Evolutionary conservation across 2,888 invertebrate species (phyloP).

Genomic region (Amiota mariae): DNA sequence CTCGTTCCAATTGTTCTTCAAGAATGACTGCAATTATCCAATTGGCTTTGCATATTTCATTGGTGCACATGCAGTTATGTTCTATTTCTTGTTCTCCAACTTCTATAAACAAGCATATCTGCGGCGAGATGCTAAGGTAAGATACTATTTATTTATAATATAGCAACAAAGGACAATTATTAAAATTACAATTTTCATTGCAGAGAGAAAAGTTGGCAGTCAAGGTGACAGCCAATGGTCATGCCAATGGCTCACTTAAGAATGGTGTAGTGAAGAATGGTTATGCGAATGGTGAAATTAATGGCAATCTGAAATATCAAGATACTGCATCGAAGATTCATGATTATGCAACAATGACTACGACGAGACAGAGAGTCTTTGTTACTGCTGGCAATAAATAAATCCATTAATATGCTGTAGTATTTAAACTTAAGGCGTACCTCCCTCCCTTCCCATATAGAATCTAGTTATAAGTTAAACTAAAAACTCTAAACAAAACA

Average conservation of each 20-base stretch:
- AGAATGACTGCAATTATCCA: conserved; percentile 90
- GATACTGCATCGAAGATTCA: conserved; percentile 61
- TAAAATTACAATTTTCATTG: conserved; percentile 1
- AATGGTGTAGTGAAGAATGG: conserved; percentile 52
- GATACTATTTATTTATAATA: neutral
- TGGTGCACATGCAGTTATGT: conserved; percentile 91
- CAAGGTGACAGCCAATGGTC: conserved; percentile 58
- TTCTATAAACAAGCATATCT: conserved; percentile 89
- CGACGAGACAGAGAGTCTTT: conserved; percentile 70
- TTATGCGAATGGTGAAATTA: conserved; percentile 55
- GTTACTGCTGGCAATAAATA: conserved; percentile 67
- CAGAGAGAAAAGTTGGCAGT: conserved; percentile 63
- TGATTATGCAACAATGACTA: conserved; percentile 52
- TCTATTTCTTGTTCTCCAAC: conserved; percentile 92
- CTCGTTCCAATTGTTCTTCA: conserved; percentile 89
- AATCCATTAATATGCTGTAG: conserved; percentile 30
- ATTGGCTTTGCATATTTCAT: conserved; percentile 92
- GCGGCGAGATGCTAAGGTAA: conserved; percentile 68
- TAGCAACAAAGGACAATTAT: neutral
- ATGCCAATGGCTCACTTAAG: conserved; percentile 57
- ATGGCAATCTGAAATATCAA: conserved; percentile 62
- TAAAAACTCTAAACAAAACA: conserved; percentile 8
- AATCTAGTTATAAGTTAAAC: conserved; percentile 24
- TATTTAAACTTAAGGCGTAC: conserved; percentile 10
- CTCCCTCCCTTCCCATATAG: neutral